phyloP scores from a whole-genome alignment of 2,797 vertebrate genomes.

The Staurois parvus region DNA sequence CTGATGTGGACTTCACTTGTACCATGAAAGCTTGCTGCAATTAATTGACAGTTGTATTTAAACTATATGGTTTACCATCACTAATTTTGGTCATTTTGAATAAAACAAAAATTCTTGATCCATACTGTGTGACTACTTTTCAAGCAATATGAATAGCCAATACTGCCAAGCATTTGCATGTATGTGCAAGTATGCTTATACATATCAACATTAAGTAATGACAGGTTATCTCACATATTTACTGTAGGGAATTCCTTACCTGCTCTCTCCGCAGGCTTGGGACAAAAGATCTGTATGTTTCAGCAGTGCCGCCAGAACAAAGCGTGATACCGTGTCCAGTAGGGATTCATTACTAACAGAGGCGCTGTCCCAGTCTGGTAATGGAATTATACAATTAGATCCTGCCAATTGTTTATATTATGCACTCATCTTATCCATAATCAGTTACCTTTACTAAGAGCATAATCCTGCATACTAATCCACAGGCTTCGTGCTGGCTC shows the following conservation, averaged over 20 bases:
- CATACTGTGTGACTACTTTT: no score
- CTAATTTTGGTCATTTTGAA: no score
- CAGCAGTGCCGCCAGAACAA: slow-evolving; percentile 91
- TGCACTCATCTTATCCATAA: not conserved
- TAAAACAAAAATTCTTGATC: no score
- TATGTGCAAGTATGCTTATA: not conserved
- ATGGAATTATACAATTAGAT: slow-evolving; percentile 27
- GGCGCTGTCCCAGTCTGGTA: slow-evolving; percentile 95
- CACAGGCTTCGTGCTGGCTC: slow-evolving; percentile 93
- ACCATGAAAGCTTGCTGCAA: no score
- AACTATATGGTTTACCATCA: no score
- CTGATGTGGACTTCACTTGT: no score
- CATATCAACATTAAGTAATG: not conserved
- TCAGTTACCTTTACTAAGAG: slow-evolving; percentile 90
- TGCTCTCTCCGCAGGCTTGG: slow-evolving; percentile 91
- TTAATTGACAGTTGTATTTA: no score
- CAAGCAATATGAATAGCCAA: not conserved
- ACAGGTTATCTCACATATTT: not conserved
- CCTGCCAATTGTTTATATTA: no score
- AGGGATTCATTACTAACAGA: slow-evolving; percentile 91
- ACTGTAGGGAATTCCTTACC: slow-evolving; percentile 74
- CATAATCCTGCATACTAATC: slow-evolving; percentile 97
- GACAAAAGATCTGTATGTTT: slow-evolving; percentile 92
- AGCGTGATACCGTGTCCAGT: slow-evolving; percentile 93
- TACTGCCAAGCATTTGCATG: not conserved